A percentile compares a stretch with the other conserved stretches of the same genome.
phyloP scores from a whole-genome alignment of 2,888 invertebrate species.

The Boloria euphrosyne region DNA sequence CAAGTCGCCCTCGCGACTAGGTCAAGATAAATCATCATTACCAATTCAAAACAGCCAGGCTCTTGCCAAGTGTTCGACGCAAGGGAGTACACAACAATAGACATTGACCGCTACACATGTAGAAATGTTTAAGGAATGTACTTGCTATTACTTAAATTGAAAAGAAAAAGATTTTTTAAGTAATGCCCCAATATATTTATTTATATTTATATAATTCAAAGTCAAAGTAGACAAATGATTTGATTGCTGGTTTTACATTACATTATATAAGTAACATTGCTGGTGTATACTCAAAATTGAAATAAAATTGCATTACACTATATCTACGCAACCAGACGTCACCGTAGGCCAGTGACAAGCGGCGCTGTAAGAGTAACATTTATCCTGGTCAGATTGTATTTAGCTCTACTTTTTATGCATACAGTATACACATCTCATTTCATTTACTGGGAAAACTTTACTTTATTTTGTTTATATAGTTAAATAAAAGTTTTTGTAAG shows the following conservation, averaged over 20 bases:
- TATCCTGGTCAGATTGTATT: slow-evolving; percentile 15
- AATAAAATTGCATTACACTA: no score
- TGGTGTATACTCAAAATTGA: no score
- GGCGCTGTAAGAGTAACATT: not conserved
- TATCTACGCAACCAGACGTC: no score
- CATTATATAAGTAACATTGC: no score
- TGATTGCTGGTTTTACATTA: no score
- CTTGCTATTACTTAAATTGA: not conserved
- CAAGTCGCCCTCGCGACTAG: slow-evolving; percentile 16
- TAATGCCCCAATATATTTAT: not conserved
- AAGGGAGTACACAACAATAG: slow-evolving; percentile 16
- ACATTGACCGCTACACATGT: slow-evolving; percentile 30
- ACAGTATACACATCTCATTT: slow-evolving; percentile 1
- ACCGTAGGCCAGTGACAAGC: not conserved
- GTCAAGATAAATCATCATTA: slow-evolving; percentile 31
- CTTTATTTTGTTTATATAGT: not conserved
- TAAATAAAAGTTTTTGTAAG: not conserved
- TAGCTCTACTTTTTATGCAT: slow-evolving; percentile 3
- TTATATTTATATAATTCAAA: no score
- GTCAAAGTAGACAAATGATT: no score
- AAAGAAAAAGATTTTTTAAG: not conserved
- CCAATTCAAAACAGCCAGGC: slow-evolving; percentile 7
- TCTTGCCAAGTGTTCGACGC: slow-evolving; percentile 31
- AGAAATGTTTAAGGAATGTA: slow-evolving; percentile 15
- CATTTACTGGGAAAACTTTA: not conserved